These are phyloP conservation scores for Myathropa florea DNA, from an alignment of 2,888 invertebrate genomes.

Conservation along the genomic window DNA sequence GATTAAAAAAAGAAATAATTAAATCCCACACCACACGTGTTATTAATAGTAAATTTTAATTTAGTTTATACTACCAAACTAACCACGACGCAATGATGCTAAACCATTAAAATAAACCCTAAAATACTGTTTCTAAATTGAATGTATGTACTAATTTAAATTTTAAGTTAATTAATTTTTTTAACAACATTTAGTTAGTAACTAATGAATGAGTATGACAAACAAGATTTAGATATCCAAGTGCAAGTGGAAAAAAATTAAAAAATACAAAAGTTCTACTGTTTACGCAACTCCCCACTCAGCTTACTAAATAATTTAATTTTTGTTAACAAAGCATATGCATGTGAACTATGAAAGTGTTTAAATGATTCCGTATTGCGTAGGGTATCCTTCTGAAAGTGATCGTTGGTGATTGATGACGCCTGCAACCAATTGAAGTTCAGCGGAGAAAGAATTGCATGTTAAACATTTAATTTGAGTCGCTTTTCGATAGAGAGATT, in stretches of 20 bases:
- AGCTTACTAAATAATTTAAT: not conserved
- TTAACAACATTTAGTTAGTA: not conserved
- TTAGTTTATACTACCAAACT: conserved; percentile 40
- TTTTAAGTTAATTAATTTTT: conserved; percentile 29
- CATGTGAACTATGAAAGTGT: not conserved
- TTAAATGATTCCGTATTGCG: not conserved
- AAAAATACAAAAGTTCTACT: not conserved
- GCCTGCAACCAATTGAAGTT: not conserved
- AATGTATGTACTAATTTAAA: conserved; percentile 42
- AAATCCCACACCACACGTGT: conserved; percentile 62
- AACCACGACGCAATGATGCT: conserved; percentile 22
- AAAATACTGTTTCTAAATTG: conserved; percentile 34
- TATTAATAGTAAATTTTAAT: conserved; percentile 51
- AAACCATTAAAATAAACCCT: conserved; percentile 10
- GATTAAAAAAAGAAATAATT: conserved; percentile 51
- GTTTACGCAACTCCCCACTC: too few relatives aligned
- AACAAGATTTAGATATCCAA: not conserved
- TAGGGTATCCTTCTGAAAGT: not conserved
- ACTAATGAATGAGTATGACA: not conserved
- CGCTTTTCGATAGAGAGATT: too few relatives aligned
- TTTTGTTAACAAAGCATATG: not conserved
- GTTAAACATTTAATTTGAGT: too few relatives aligned
- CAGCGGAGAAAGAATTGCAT: not conserved
- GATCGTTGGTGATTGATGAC: too few relatives aligned
- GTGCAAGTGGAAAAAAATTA: not conserved